These are phyloP conservation scores for Drosophila testacea DNA, from an alignment of 2,888 invertebrate species.

Conservation along the genomic window DNA sequence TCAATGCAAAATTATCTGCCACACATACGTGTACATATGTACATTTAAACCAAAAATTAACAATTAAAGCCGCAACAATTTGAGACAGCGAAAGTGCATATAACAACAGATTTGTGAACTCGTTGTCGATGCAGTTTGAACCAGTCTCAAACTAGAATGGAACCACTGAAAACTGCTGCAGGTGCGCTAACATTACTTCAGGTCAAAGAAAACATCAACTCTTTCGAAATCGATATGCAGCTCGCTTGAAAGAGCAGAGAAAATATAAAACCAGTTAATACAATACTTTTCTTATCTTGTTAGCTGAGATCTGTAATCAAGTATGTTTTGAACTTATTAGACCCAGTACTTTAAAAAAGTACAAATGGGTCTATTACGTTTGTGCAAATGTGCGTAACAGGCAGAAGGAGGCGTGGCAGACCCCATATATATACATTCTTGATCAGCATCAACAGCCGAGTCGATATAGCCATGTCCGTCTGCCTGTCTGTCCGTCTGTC, in stretches of 20 bases:
- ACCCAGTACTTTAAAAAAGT: too few relatives aligned
- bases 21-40: slow-evolving; percentile 22
- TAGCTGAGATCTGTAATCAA: neutral
- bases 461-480: too few relatives aligned
- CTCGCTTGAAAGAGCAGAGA: neutral
- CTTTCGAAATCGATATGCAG: neutral
- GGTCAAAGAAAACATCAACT: slow-evolving; percentile 2
- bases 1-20: slow-evolving; percentile 70
- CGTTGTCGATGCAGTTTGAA: slow-evolving; percentile 32
- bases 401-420: too few relatives aligned
- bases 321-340: slow-evolving; percentile 5
- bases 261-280: slow-evolving; percentile 38
- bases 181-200: slow-evolving; percentile 23
- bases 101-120: slow-evolving; percentile 50
- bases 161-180: slow-evolving; percentile 19
- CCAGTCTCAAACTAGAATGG: slow-evolving; percentile 51
- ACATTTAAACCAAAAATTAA: slow-evolving; percentile 57
- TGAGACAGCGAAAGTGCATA: slow-evolving; percentile 58
- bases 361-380: too few relatives aligned
- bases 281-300: slow-evolving; percentile 4
- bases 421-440: too few relatives aligned
- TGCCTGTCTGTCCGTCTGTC: too few relatives aligned
- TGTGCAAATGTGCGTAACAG: too few relatives aligned
- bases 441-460: neutral
- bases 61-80: slow-evolving; percentile 59